Evolutionary conservation across 2,113 vertebrate genomes (phyloP).

Genomic region (Esox niger): DNA sequence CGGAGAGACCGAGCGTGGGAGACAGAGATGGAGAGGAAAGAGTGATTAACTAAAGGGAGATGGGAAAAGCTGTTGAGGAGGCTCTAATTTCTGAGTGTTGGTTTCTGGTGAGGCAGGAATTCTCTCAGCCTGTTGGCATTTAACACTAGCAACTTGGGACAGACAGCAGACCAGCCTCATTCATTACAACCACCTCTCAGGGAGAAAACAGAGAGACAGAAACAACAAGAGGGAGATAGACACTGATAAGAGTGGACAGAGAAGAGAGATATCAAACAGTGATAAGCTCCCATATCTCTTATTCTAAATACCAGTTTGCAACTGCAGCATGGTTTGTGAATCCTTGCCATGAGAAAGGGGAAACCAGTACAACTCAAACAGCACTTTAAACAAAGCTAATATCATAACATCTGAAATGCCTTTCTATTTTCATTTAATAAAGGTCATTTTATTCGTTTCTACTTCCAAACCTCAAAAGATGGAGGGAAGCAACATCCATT

Average conservation of each 20-base stretch:
- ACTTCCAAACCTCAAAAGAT: too few species aligned
- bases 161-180: not conserved
- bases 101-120: not conserved
- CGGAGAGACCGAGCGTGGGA: not conserved
- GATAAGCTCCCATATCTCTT: too few species aligned
- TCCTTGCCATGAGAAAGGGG: too few species aligned
- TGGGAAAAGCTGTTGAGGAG: not conserved
- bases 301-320: too few species aligned
- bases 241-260: not conserved
- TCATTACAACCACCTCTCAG: not conserved
- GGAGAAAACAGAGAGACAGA: not conserved
- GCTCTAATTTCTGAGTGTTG: not conserved
- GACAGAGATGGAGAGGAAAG: not conserved
- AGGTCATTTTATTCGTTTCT: too few species aligned
- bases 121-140: not conserved
- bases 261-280: not conserved
- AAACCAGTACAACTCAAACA: too few species aligned
- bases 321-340: constrained; percentile 15
- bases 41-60: not conserved
- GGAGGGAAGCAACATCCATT: too few species aligned
- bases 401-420: too few species aligned
- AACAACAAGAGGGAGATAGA: not conserved
- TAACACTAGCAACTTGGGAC: too few species aligned
- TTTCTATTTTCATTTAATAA: too few species aligned
- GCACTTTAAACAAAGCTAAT: too few species aligned